Base-by-base conservation (phyloP, 2,113 vertebrate genomes). In the Pseudorhombus dupliciocellatus region DNA sequence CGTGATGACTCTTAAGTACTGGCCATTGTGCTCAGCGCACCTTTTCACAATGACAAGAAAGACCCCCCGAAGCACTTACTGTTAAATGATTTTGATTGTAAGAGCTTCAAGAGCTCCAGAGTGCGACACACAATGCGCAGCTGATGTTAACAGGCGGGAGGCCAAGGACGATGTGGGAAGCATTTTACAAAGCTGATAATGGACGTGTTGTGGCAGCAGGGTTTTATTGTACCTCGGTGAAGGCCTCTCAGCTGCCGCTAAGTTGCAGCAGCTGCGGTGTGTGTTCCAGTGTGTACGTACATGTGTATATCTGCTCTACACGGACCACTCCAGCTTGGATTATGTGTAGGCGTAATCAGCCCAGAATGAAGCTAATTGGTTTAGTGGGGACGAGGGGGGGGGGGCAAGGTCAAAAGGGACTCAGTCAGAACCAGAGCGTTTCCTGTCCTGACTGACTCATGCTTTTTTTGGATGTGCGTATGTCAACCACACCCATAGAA, bases 281-380 rank as follows among this genome's bases (percentile, higher is more conserved):
- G n/a, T 59, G 53, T 54, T 1, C n/a, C 31, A 5, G 54, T 44
- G 58, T 72, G 57, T 63, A 31, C 66, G 51, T 68, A 5, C 44
- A 7, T 70, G 44, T 64, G 34, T 31, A 10, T 53, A 22, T 28
- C 28, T 50, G n/a, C n/a, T 50, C 28, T 20, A 44, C 8, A 25
- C 40, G 2, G 24, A 51, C n/a, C 28, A 25, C 73, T 67, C 26
- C 58, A 54, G 64, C 28, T 34, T 68, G 28, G 26, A 28, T 31
- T 22, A 53, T 16, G 56, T 63, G 59, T 62, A 25, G 56, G 24
- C 1, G 37, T 66, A 77, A 66, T 70, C 52, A 71, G 34, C 26
- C 34, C 37, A 22, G 66, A 55, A 75, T 84, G 22, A 80, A 61
- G 22, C 25, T 34, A 80, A 84, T 14, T 56, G 73, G 58, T 40